Evolutionary conservation across 2,888 invertebrate species (phyloP).

Genomic region (Agonopterix alstromeriana): DNA sequence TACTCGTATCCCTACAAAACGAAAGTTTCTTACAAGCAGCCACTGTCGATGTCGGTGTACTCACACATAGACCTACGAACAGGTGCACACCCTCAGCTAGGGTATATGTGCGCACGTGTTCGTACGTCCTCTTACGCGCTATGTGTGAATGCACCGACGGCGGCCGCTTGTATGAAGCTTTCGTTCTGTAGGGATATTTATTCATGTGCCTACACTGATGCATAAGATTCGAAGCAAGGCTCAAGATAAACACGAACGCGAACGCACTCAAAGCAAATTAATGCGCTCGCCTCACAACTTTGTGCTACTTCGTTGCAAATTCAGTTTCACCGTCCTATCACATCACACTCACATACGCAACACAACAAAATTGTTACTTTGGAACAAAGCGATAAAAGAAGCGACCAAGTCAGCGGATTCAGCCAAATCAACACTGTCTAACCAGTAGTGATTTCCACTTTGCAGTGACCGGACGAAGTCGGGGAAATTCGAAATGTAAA

Average conservation of each 20-base stretch:
- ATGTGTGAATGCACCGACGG: too few species aligned
- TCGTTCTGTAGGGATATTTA: too few species aligned
- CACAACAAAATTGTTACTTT: constrained; percentile 45
- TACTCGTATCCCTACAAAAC: too few species aligned
- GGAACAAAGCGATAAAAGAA: constrained; percentile 37
- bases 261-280: neutral
- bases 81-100: too few species aligned
- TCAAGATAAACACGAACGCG: neutral
- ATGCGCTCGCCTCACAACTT: neutral
- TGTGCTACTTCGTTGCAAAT: constrained; percentile 20
- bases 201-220: too few species aligned
- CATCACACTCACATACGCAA: constrained; percentile 19
- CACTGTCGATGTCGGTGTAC: too few species aligned
- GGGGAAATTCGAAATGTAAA: constrained; percentile 66
- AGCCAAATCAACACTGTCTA: constrained; percentile 41
- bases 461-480: constrained; percentile 74
- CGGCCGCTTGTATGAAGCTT: too few species aligned
- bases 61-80: too few species aligned
- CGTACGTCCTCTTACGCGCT: too few species aligned
- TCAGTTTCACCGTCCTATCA: constrained; percentile 21
- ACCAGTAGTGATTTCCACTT: constrained; percentile 74
- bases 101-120: too few species aligned
- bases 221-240: too few species aligned
- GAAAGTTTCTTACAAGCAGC: too few species aligned
- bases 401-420: constrained; percentile 41